Percentiles rank a stretch among this genome's conserved stretches.
Evolutionary conservation across 2,888 invertebrate species (phyloP).

Genomic region (Drosophila buzzatii): DNA sequence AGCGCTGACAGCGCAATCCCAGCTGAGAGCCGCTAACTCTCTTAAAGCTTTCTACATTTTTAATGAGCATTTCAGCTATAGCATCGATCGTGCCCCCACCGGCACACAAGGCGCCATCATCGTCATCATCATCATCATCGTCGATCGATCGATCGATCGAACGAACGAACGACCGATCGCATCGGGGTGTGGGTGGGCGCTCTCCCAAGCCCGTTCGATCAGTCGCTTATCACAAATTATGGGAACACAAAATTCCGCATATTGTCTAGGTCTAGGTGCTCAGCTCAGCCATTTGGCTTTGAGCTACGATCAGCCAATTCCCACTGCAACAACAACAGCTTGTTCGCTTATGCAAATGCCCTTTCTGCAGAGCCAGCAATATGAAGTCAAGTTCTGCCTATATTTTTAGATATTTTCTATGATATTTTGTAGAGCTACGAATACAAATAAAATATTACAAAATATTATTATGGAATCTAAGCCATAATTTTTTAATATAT

Average conservation of each 20-base stretch:
- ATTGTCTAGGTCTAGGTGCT: neutral
- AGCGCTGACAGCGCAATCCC: slow-evolving; percentile 69
- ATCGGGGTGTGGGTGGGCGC: slow-evolving; percentile 36
- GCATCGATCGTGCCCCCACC: slow-evolving; percentile 66
- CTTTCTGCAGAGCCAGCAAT: slow-evolving; percentile 6
- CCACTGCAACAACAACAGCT: slow-evolving; percentile 8
- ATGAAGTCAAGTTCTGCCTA: neutral
- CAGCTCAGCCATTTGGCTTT: slow-evolving; percentile 21
- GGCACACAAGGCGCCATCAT: slow-evolving; percentile 51
- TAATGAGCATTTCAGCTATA: slow-evolving; percentile 76
- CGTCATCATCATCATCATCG: slow-evolving; percentile 11
- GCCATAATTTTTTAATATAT: too few relatives aligned
- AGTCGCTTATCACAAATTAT: slow-evolving; percentile 59
- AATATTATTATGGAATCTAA: too few relatives aligned
- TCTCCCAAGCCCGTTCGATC: slow-evolving; percentile 17
- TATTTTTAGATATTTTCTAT: too few relatives aligned
- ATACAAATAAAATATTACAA: too few relatives aligned
- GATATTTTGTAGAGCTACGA: too few relatives aligned
- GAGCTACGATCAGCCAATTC: slow-evolving; percentile 16
- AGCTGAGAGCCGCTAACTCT: slow-evolving; percentile 48
- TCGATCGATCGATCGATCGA: slow-evolving; percentile 18
- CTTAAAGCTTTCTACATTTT: slow-evolving; percentile 74
- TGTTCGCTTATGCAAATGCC: slow-evolving; percentile 35
- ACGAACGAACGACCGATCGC: slow-evolving; percentile 5
- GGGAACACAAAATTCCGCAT: slow-evolving; percentile 41